Base-by-base conservation (phyloP, 2,888 invertebrate species). In the Catocala fraxini region DNA sequence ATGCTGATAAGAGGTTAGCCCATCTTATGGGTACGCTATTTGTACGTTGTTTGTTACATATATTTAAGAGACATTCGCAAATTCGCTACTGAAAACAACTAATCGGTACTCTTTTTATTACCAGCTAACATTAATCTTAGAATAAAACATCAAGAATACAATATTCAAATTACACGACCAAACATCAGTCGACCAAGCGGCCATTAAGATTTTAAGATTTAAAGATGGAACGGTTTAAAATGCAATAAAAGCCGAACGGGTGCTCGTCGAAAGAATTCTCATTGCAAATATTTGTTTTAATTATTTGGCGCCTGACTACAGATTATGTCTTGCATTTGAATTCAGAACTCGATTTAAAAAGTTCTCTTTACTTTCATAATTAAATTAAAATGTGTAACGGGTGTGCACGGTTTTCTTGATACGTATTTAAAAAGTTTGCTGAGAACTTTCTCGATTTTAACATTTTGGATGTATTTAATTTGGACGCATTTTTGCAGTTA, bases 271-370 rank as follows among this genome's bases (percentile, higher is more conserved):
- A 25, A 25, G 25, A 25, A 25, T 25, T 25, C 25, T 25, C 25
- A 56, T 61, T 59, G 13, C 47, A 70, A 58, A 55, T 57, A 60
- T 66, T 65, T 56, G 41, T 25, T 66, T 57, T 73, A 70, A 73
- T 73, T 73, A 60, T 51, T 59, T 60, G 25, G 33, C 25, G 48
- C 52, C 6, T 11, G 15, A 59, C 48, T 58, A 34, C 42, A 7
- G 33, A 46, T 49, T 48, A 25, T 51, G 34, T 58, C 42, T 47
- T n/a, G 49, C 53, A 51, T 73, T 25, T 0, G 25, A 43, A 71
- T 59, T 11, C 9, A 51, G 9, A 5, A 35, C 7, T 5, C 5
- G 34, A 51, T 56, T 53, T 25, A 2, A 49, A 52, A 47, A 46
- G 34, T 34, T 35, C 34, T 49, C 34, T 49, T 12, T 12, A 4